Evolutionary conservation across 1,140 invertebrate genomes (phyloP), one percentile per base, ranked within the genome.

Genomic region (Tetramorium simillimum): DNA sequence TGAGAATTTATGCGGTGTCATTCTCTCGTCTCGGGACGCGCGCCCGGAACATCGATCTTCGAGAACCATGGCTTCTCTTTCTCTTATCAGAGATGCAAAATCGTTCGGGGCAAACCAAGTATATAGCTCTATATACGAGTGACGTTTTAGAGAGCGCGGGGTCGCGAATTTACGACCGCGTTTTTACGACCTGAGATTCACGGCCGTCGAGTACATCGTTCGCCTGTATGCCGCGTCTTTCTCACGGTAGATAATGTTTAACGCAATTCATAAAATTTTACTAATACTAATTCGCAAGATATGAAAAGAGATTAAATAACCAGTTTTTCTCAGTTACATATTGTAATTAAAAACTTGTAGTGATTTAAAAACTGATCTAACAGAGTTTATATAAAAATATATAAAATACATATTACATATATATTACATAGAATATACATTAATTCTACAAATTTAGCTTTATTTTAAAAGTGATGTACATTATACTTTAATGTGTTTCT

Each of bases 1-100:
- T 72, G 73, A 80, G 67, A 85, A 78, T 70, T 75, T 72, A 88
- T 84, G 63, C 77, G 87, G 53, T 88, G 75, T 87, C 87, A 65
- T 86, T 86, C 86, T 72, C 87, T 58, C 56, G 62, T 70, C 62
- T 65, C 84, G 65, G 33, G 72, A 24, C 10, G 46, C 37, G 77
- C 77, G 21, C 21, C 14, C 10, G 37, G 21, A 60, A 81, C 62
- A 88, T 81, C 69, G 85, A 88, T 88, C 75, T 58, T 33, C 33
- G 28, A 24, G 75, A 56, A 72, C 43, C 43, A 69, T 33, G 65
- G 58, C 78, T 51, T 43, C 53, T 63, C 65, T 56, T 51, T 43
- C 78, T 81, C 65, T 81, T 81, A 81, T 70, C 78, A 43, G 46
- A 81, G 78, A 70, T 81, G 65, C 18, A 81, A 81, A 81, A 81